Evolutionary conservation across 92 coral and sea anemone genomes (phyloP), one percentile per base, ranked within the genome.

Genomic region (Porites lobata): DNA sequence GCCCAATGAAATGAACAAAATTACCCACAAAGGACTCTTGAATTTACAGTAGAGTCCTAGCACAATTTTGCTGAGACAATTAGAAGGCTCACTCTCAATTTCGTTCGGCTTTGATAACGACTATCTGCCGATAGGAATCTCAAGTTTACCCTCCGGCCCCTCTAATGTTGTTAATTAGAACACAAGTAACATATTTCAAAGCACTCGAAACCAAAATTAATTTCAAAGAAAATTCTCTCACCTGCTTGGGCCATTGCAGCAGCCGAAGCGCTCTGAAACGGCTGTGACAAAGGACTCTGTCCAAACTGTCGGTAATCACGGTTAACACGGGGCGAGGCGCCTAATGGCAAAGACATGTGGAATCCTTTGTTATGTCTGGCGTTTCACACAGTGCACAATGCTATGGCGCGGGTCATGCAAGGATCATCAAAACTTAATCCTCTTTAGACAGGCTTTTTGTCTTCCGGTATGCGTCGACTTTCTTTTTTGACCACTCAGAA

Each of bases 181-280:
- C 1, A 54, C 11, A 5, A 9, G 12, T 54, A 5, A 3, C 58
- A 54, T 8, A 54, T 54, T 54, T 54, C 11, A 9, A 54, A 9
- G 59, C 59, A 54, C 11, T 2, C 59, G 59, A 54, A 54, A 13
- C 13, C 12, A n/a, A 24, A 71, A 26, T 7, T 1, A 10, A 58
- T 13, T 24, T 22, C 51, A 15, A 15, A 8, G 15, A 13, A 79
- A 65, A 52, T 29, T 47, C 53, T 47, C 73, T 84, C 74, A 84
- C 87, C 87, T 18, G 87, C 80, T 63, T 84, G 87, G 7, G 87
- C 87, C 87, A 84, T 73, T 7, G 53, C 87, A 12, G 87, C 87
- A 13, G 87, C 80, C 62, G 87, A 62, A 7, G 73, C 56, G 24
- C 87, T 73, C 20, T 84, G 87, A 72, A 84, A 73, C 47, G 70